A percentile compares a stretch with the other conserved stretches of the same genome.
Conservation (phyloP, 2,888 invertebrate species). For the Megamerina dolium region DNA sequence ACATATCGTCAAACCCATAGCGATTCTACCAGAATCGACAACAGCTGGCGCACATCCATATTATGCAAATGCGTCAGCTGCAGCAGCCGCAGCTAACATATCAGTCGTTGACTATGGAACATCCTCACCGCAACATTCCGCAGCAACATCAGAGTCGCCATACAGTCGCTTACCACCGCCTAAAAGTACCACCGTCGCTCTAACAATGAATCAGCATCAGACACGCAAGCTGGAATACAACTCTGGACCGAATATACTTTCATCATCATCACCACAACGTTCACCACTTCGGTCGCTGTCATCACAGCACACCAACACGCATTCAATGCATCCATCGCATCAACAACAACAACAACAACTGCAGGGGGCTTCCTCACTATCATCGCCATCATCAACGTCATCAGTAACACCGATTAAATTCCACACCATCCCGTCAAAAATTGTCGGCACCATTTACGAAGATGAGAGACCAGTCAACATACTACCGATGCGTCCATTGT, state of each 20-base stretch:
- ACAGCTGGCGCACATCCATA: conserved; percentile 23
- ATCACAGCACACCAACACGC: conserved; percentile 25
- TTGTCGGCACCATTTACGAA: conserved; percentile 47
- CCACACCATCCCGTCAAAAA: conserved; percentile 46
- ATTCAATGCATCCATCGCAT: conserved; percentile 24
- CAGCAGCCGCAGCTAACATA: too few relatives aligned
- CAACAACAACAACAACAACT: conserved; percentile 18
- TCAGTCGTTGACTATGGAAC: conserved; percentile 10
- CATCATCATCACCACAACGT: conserved; percentile 42
- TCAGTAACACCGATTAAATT: too few relatives aligned
- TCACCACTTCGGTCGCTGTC: conserved; percentile 27
- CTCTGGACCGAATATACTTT: conserved; percentile 46
- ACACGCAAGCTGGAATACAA: conserved; percentile 60
- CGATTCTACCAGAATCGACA: conserved; percentile 18
- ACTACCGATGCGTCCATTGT: conserved; percentile 86
- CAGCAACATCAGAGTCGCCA: conserved; percentile 19
- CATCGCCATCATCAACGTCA: conserved; percentile 28
- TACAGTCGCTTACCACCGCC: conserved; percentile 35
- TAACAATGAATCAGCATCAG: conserved; percentile 51
- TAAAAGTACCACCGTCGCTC: conserved; percentile 24
- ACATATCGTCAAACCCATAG: conserved; percentile 36
- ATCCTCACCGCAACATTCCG: conserved; percentile 7
- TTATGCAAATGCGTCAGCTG: conserved; percentile 30
- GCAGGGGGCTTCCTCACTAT: conserved; percentile 12
- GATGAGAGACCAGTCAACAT: conserved; percentile 44